phyloP scores from a whole-genome alignment of 2,113 vertebrate species.

The Rana temporaria region DNA sequence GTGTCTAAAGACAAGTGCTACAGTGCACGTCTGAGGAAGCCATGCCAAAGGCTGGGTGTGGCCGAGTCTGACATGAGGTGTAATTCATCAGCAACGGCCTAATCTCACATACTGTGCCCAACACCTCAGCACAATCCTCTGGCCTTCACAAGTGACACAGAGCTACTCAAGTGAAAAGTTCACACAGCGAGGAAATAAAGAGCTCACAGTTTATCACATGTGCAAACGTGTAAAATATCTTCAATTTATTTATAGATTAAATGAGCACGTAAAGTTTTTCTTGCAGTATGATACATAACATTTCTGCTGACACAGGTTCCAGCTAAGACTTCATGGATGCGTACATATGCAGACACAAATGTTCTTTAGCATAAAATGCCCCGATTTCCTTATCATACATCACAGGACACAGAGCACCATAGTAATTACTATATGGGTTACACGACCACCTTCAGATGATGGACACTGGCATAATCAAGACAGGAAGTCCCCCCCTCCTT shows the following conservation, averaged over 20 bases:
- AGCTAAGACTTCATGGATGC: no score
- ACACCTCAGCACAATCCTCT: background rate
- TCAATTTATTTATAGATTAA: background rate
- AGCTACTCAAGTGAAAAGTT: background rate
- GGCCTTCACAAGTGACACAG: conserved; percentile 27
- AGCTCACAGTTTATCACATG: background rate
- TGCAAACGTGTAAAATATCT: background rate
- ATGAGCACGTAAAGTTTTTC: background rate
- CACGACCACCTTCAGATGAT: no score
- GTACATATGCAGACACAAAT: no score
- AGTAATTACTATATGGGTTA: no score
- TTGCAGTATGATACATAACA: background rate
- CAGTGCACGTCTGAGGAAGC: conserved; percentile 38
- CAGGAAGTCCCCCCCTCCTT: no score
- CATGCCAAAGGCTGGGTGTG: conserved; percentile 39
- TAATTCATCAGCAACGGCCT: conserved; percentile 12
- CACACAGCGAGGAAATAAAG: background rate
- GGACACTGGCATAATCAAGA: no score
- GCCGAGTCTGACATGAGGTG: conserved; percentile 1
- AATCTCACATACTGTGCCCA: conserved; percentile 27
- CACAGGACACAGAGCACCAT: no score
- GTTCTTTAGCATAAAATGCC: no score
- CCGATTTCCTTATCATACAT: no score
- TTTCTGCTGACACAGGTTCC: no score
- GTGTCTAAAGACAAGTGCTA: conserved; percentile 44